Percentiles rank a stretch among this genome's conserved stretches.
These are phyloP conservation scores for Sipha flava DNA, from an alignment of 1,140 invertebrate species.

Conservation along the genomic window DNA sequence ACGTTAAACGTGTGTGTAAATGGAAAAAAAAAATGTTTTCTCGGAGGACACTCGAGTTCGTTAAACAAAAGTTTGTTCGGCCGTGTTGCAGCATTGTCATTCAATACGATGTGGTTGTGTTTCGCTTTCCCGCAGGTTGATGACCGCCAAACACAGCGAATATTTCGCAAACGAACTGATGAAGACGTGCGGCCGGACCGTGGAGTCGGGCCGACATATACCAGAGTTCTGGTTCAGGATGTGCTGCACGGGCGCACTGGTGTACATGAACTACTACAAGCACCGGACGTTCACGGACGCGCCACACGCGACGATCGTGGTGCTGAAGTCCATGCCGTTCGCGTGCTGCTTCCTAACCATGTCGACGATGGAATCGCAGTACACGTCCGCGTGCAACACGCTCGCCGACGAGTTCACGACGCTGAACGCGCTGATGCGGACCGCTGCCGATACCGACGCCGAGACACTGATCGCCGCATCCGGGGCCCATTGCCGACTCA, in stretches of 20 bases:
- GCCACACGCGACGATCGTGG: background rate
- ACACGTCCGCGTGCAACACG: background rate
- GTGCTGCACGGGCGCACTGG: too few species aligned
- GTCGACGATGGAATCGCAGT: background rate
- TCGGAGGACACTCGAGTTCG: too few species aligned
- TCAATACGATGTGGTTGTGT: background rate
- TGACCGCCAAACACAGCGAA: background rate
- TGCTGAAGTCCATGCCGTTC: rapidly evolving
- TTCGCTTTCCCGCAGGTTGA: background rate
- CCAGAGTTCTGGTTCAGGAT: background rate
- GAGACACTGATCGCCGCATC: background rate
- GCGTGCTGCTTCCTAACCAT: background rate
- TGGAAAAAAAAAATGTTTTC: too few species aligned
- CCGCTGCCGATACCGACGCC: too few species aligned
- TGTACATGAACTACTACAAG: background rate
- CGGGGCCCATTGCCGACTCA: background rate
- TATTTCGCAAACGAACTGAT: background rate
- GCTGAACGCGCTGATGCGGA: background rate
- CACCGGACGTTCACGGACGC: background rate
- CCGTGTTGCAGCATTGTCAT: too few species aligned
- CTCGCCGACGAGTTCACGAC: background rate
- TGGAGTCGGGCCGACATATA: background rate
- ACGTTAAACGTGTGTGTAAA: too few species aligned
- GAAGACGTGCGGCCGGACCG: background rate
- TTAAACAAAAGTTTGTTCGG: too few species aligned